Base-by-base conservation (phyloP, 1,140 invertebrate species). In the Sarcophaga peregrina region DNA sequence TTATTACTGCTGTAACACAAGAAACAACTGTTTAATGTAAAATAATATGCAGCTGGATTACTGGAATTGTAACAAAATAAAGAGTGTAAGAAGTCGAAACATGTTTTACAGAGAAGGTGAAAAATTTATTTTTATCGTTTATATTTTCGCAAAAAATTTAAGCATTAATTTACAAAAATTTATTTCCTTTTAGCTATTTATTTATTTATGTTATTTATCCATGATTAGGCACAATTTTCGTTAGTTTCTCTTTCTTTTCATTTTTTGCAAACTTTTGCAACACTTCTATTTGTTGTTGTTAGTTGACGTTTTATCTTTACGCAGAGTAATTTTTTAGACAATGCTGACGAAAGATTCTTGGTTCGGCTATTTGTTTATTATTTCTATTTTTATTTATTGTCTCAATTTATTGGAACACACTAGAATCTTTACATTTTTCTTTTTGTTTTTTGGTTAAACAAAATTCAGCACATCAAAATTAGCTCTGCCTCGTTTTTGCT, bases 361-460 rank as follows among this genome's bases (percentile, higher is more conserved):
- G 15, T 68, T 68, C 4, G 17, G 17, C n/a, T 25, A 20, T 68
- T 68, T 68, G 62, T 68, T 68, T 68, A 20, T 68, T 68, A 68
- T 68, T 37, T 68, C 17, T 68, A 68, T 68, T 68, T 68, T 15
- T 58, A 58, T 58, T 68, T 68, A n/a, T 68, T 68, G n/a, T 68
- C n/a, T 68, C 20, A 68, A 68, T 68, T 68, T 62, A 20, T 68
- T 68, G 62, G 62, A 68, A 68, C 8, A 15, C 62, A 17, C 62
- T 68, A 68, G 17, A 68, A 68, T 68, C 10, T 68, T 68, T 25
- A 58, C 15, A 13, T 68, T 68, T 4, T 25, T 7, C 54, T 68
- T 68, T 25, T 25, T n/a, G n/a, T n/a, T 25, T 20, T 20, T 68
- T 9, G 10, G 20, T n/a, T 58, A 15, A 58, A 58, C 25, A 37